Conservation (phyloP, 2,888 invertebrate species). For the Lomographa bimaculata region DNA sequence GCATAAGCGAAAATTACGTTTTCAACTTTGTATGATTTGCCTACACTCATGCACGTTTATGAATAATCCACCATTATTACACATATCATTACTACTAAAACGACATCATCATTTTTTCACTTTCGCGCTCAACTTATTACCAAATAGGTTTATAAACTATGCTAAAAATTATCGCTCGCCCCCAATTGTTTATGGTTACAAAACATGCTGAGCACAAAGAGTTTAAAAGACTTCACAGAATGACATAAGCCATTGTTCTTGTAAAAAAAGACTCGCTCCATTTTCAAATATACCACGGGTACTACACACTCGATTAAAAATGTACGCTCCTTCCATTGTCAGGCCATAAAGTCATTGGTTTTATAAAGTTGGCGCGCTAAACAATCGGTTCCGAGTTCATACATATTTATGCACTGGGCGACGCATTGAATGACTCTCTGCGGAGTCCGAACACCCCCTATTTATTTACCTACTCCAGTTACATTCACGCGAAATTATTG, state of each 20-base stretch:
- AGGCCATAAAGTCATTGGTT: slow-evolving; percentile 35
- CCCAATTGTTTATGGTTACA: too few species aligned
- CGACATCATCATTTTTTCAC: too few species aligned
- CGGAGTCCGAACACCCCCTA: slow-evolving; percentile 44
- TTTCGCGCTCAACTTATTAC: too few species aligned
- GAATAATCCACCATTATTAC: too few species aligned
- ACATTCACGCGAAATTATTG: slow-evolving; percentile 37
- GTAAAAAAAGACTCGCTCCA: slow-evolving; percentile 12
- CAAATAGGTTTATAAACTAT: too few species aligned
- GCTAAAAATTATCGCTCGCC: too few species aligned
- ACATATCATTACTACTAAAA: too few species aligned
- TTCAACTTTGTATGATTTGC: too few species aligned
- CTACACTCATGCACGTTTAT: too few species aligned
- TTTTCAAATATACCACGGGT: slow-evolving; percentile 11
- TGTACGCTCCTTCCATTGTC: slow-evolving; percentile 31
- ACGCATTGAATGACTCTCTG: slow-evolving; percentile 54
- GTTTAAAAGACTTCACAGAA: not conserved
- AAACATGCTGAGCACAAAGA: slow-evolving; percentile 4
- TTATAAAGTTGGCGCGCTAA: slow-evolving; percentile 44
- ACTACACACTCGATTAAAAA: slow-evolving; percentile 24
- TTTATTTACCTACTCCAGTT: slow-evolving; percentile 45
- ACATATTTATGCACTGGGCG: slow-evolving; percentile 62
- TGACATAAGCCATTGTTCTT: slow-evolving; percentile 13
- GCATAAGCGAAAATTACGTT: too few species aligned
- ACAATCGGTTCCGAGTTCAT: slow-evolving; percentile 48